Conservation (phyloP, 2,888 invertebrate species). For the Poecilobothrus nobilitatus region DNA sequence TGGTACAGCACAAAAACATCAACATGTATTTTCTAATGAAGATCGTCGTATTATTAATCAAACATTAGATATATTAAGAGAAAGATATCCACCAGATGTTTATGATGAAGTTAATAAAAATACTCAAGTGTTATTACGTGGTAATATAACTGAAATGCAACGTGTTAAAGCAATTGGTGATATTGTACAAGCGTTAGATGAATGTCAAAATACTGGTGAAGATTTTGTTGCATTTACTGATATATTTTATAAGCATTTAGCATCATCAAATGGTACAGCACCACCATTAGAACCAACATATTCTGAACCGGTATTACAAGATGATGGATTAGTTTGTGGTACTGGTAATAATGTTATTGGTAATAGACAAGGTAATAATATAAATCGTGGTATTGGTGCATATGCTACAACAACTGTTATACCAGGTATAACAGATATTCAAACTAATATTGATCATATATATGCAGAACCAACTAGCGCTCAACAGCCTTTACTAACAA, state of each 20-base stretch:
- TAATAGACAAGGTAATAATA: not conserved
- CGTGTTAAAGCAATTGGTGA: slow-evolving; percentile 32
- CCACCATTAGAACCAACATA: slow-evolving; percentile 31
- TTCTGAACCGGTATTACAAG: slow-evolving; percentile 29
- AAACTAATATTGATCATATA: slow-evolving; percentile 31
- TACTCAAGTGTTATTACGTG: slow-evolving; percentile 29
- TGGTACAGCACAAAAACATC: slow-evolving; percentile 14
- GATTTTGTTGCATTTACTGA: slow-evolving; percentile 34
- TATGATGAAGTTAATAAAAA: slow-evolving; percentile 30
- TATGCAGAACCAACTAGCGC: slow-evolving; percentile 36
- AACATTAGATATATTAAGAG: slow-evolving; percentile 30
- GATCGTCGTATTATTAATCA: slow-evolving; percentile 32
- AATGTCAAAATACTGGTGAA: slow-evolving; percentile 29
- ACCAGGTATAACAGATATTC: slow-evolving; percentile 15
- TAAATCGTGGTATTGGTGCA: slow-evolving; percentile 12
- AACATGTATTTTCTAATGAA: slow-evolving; percentile 27
- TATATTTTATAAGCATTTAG: slow-evolving; percentile 32
- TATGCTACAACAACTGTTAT: slow-evolving; percentile 19
- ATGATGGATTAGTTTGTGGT: slow-evolving; percentile 18
- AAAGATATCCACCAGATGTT: slow-evolving; percentile 32
- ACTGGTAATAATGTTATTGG: not conserved
- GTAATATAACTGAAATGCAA: slow-evolving; percentile 30
- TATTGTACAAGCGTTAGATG: slow-evolving; percentile 31
- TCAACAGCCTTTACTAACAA: slow-evolving; percentile 33
- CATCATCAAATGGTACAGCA: slow-evolving; percentile 22